phyloP scores from a whole-genome alignment of 1,140 invertebrate species.

The Proctacanthus coquilletti region DNA sequence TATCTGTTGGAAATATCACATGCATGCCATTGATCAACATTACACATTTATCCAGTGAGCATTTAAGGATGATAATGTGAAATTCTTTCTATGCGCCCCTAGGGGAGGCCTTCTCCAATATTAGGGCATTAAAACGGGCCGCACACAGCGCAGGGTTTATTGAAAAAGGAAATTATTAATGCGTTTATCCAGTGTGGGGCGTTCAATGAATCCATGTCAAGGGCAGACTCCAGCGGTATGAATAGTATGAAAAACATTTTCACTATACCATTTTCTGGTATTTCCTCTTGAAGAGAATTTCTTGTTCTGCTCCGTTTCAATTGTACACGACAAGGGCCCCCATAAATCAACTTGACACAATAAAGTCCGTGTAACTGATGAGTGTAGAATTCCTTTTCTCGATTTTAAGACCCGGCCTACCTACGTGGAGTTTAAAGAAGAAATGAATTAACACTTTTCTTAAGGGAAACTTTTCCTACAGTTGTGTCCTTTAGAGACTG shows the following conservation, averaged over 20 bases:
- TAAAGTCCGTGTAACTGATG: not conserved
- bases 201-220: not conserved
- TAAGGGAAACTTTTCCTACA: too few species aligned
- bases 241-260: too few species aligned
- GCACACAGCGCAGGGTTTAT: too few species aligned
- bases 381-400: not conserved
- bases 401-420: too few species aligned
- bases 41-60: not conserved
- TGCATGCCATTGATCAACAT: too few species aligned
- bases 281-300: not conserved
- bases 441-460: too few species aligned
- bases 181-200: not conserved
- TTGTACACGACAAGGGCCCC: not conserved
- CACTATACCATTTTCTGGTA: too few species aligned
- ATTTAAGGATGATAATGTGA: not conserved
- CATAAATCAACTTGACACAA: conserved; percentile 1
- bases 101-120: not conserved
- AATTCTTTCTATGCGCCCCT: not conserved
- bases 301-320: not conserved
- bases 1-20: too few species aligned
- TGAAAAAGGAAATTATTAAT: conserved; percentile 1
- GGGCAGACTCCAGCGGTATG: too few species aligned
- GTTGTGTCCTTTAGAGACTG: too few species aligned
- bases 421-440: too few species aligned
- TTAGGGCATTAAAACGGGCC: too few species aligned